Base-by-base conservation (phyloP, 1,140 invertebrate genomes). In the Formica exsecta region DNA sequence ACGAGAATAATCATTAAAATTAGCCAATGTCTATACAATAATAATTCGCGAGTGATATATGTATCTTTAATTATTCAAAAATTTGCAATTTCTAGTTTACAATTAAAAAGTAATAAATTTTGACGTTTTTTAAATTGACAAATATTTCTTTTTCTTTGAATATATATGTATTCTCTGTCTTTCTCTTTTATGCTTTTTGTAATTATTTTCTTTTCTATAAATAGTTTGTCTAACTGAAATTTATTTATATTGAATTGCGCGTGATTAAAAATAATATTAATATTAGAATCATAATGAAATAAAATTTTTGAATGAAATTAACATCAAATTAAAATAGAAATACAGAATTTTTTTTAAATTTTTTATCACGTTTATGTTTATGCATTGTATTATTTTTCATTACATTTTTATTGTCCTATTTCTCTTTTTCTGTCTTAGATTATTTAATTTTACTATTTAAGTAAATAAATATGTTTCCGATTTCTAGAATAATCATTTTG, bases 261-360 rank as follows among this genome's bases (percentile, higher is more conserved):
- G 11, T 29, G 51, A 32, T 51, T 71, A 51, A 51, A 70, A 70
- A 1, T 51, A n/a, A 71, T n/a, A 51, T 71, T 54, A 32, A 32
- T 11, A 32, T 71, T 51, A 9, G 1, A 51, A 19, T 32, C 11
- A 9, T 29, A 29, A 32, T 25, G 3, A 66, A 66, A 29, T 51
- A 51, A 70, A 16, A 32, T 48, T 44, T 11, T 29, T 41, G 6
- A 0, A 62, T 65, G 11, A 44, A 19, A 70, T 70, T 70, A 9
- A 6, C 41, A 29, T 9, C 29, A 68, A 48, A 48, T 48, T 68
- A 48, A 48, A 8, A 51, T 19, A 8, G 0, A 48, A 70, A 25
- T 65, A 11, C 8, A 36, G 3, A 32, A 19, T 36, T 64, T 64
- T 64, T 9, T 0, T 64, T 19, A n/a, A 38, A 9, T 65, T 65